These are phyloP conservation scores for Drosophila nr. perissopoda DNA, from an alignment of 2,888 invertebrate species.

Conservation along the genomic window DNA sequence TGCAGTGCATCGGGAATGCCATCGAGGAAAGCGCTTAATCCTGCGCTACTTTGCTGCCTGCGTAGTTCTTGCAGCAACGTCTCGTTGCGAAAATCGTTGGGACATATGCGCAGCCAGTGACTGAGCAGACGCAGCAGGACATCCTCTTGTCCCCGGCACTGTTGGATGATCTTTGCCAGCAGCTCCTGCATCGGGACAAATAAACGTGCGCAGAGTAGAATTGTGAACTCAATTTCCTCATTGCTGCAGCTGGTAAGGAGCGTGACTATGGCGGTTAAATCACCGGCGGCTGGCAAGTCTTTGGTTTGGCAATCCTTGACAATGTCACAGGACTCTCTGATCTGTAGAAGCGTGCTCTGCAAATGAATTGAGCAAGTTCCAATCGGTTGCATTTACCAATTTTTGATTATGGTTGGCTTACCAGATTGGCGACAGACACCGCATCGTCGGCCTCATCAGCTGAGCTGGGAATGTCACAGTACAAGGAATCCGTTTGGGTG, in stretches of 20 bases:
- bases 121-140: constrained; percentile 87
- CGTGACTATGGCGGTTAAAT: constrained; percentile 40
- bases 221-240: constrained; percentile 91
- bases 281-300: constrained; percentile 60
- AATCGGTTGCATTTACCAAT: not conserved
- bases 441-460: constrained; percentile 66
- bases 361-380: constrained; percentile 2
- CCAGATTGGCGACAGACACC: constrained; percentile 52
- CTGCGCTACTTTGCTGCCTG: constrained; percentile 90
- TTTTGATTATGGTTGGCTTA: constrained; percentile 20
- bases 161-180: constrained; percentile 91
- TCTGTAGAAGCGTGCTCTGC: constrained; percentile 59
- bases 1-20: constrained; percentile 32
- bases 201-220: constrained; percentile 57
- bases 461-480: constrained; percentile 73
- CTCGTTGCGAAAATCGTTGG: constrained; percentile 97
- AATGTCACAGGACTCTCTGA: constrained; percentile 45
- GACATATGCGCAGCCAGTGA: constrained; percentile 97
- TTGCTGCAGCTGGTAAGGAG: constrained; percentile 84
- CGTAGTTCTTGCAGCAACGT: constrained; percentile 94
- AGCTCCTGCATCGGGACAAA: constrained; percentile 90
- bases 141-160: constrained; percentile 85
- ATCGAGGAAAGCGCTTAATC: constrained; percentile 87
- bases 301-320: constrained; percentile 56
- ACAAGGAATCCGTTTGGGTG: constrained; percentile 66